Evolutionary conservation across 2,113 vertebrate genomes (phyloP).

Genomic region (Sporophila hypoxantha): DNA sequence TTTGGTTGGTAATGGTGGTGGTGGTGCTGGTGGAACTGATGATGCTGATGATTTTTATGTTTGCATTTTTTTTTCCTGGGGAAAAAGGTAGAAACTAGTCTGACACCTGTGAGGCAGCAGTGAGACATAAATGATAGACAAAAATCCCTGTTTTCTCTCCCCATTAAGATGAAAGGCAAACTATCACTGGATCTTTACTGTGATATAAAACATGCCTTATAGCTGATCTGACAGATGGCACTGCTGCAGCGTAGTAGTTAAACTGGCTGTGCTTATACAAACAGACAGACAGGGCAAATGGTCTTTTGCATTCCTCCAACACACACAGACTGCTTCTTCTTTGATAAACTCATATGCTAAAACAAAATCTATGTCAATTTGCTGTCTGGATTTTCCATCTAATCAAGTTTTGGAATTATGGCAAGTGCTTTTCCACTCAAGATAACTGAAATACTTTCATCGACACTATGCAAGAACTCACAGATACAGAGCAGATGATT

Average conservation of each 20-base stretch:
- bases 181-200: neutral
- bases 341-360: neutral
- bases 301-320: slow-evolving; percentile 1
- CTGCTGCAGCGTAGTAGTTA: neutral
- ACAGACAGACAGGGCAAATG: slow-evolving; percentile 20
- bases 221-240: slow-evolving; percentile 30
- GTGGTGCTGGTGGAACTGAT: neutral
- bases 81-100: neutral
- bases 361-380: neutral
- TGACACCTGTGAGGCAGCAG: neutral
- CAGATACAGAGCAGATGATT: neutral
- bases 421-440: neutral
- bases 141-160: neutral
- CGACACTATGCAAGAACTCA: neutral
- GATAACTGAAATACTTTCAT: neutral
- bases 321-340: neutral
- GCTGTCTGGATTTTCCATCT: neutral
- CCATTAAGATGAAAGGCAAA: neutral
- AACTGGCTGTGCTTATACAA: neutral
- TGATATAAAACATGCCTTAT: neutral
- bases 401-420: neutral
- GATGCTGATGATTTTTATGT: neutral
- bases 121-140: neutral
- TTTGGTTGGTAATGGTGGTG: neutral
- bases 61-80: neutral